Conservation (phyloP, 2,888 invertebrate species). For the Ophraella communa region DNA sequence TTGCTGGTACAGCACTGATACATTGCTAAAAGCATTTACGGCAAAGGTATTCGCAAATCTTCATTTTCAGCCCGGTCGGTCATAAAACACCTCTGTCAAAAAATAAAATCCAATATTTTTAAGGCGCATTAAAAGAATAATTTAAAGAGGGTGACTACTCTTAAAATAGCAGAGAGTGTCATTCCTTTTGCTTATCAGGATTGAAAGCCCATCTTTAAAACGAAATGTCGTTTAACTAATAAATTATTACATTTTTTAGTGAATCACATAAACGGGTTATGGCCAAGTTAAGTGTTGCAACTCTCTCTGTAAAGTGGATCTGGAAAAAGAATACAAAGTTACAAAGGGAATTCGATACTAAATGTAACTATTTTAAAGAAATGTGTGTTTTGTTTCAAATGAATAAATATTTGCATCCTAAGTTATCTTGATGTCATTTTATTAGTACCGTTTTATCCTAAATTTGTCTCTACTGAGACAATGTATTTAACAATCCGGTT, state of each 20-base stretch:
- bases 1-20: not conserved
- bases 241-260: conserved; percentile 25
- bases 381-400: not conserved
- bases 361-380: too few relatives aligned
- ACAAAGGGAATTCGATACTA: not conserved
- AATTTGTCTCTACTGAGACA: too few relatives aligned
- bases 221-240: conserved; percentile 20
- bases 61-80: conserved; percentile 15
- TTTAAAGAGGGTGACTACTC: conserved; percentile 17
- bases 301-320: conserved; percentile 1
- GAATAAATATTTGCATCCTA: too few relatives aligned
- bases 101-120: conserved; percentile 23
- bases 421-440: too few relatives aligned
- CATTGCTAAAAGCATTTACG: not conserved
- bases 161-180: conserved; percentile 19
- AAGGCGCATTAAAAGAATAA: conserved; percentile 20
- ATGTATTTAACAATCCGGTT: too few relatives aligned
- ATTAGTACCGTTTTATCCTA: too few relatives aligned
- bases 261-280: conserved; percentile 11
- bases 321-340: conserved; percentile 7
- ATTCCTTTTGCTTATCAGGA: conserved; percentile 21
- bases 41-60: conserved; percentile 13
- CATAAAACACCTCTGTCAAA: conserved; percentile 23
- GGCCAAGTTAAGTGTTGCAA: conserved; percentile 1
- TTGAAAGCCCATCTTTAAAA: conserved; percentile 27